Percentiles rank a stretch among this genome's conserved stretches.
Conservation (phyloP, 2,113 vertebrate genomes). For the Bujurquina vittata region DNA sequence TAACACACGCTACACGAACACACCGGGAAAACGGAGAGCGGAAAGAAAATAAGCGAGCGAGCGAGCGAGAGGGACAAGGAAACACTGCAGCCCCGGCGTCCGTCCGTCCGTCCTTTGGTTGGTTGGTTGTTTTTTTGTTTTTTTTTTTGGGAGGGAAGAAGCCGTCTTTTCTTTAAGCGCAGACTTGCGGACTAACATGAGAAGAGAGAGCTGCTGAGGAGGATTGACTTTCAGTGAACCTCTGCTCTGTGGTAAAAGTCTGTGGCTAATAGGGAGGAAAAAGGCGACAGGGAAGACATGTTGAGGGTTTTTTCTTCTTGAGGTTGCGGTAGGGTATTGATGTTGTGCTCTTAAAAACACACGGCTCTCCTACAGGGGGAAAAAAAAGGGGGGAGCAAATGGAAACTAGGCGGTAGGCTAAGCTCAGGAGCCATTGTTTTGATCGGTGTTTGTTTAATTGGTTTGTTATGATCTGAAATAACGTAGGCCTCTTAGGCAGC, state of each 20-base stretch:
- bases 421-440: conserved; percentile 49
- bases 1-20: conserved; percentile 79
- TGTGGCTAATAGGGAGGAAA: conserved; percentile 61
- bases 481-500: conserved; percentile 61
- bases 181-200: conserved; percentile 74
- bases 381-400: conserved; percentile 25
- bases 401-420: conserved; percentile 49
- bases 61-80: conserved; percentile 63
- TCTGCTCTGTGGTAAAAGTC: conserved; percentile 58
- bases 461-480: conserved; percentile 62
- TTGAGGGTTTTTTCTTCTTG: conserved; percentile 68
- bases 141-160: not conserved
- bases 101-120: conserved; percentile 43
- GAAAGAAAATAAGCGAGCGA: conserved; percentile 59
- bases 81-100: conserved; percentile 67
- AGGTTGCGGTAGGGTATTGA: conserved; percentile 73
- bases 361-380: conserved; percentile 21
- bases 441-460: conserved; percentile 59
- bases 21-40: conserved; percentile 72
- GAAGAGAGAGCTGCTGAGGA: conserved; percentile 65
- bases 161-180: conserved; percentile 28
- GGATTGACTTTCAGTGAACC: conserved; percentile 72
- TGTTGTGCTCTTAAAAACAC: conserved; percentile 45
- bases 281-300: conserved; percentile 74
- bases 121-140: conserved; percentile 1